Evolutionary conservation across 2,113 vertebrate species (phyloP).

Genomic region (Labrus mixtus): DNA sequence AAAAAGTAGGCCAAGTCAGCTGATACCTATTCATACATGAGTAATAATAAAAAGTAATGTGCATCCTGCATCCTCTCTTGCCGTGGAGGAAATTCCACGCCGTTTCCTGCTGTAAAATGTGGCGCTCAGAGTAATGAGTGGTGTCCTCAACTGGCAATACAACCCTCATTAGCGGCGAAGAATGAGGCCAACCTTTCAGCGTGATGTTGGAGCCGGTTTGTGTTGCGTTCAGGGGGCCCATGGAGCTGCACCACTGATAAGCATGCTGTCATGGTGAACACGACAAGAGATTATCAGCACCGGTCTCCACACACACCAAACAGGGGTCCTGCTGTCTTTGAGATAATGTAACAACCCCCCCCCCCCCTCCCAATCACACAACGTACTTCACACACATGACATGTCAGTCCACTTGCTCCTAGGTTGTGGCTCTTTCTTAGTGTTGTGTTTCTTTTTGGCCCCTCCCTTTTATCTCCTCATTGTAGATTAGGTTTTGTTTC

Average conservation of each 20-base stretch:
- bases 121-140: constrained; percentile 21
- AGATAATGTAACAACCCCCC: constrained; percentile 65
- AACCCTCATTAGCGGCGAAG: constrained; percentile 39
- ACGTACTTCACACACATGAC: constrained; percentile 10
- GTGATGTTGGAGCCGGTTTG: constrained; percentile 37
- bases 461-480: constrained; percentile 1
- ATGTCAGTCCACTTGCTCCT: constrained; percentile 2
- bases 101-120: constrained; percentile 39
- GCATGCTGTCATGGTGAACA: constrained; percentile 51
- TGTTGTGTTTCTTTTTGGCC: neutral
- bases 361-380: constrained; percentile 8
- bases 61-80: neutral
- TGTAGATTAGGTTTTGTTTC: constrained; percentile 6
- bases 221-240: constrained; percentile 22
- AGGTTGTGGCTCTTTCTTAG: constrained; percentile 12
- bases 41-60: neutral
- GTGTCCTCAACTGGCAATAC: constrained; percentile 16
- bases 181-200: constrained; percentile 39
- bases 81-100: constrained; percentile 10
- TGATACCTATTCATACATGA: neutral
- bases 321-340: constrained; percentile 56
- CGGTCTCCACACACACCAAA: constrained; percentile 18
- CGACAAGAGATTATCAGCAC: constrained; percentile 68
- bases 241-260: constrained; percentile 69
- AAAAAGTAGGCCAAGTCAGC: neutral